Evolutionary conservation across 2,797 vertebrate genomes (phyloP), one percentile per base, ranked within the genome.

Genomic region (Amblyraja radiata): DNA sequence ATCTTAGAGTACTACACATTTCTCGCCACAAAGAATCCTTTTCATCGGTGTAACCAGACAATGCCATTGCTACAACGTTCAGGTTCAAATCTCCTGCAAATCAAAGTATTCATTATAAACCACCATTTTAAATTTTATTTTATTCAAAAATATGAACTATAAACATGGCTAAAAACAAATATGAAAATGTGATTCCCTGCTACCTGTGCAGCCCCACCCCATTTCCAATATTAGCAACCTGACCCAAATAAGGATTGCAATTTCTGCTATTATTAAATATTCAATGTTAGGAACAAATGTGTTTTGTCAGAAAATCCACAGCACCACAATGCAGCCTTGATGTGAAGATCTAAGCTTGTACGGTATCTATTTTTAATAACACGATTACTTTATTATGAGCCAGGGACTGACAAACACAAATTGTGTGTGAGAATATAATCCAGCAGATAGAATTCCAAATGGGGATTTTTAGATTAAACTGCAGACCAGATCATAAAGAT

Each of bases 21-120:
- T 99, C 99, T 95, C 98, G 97, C 99, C 99, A 99, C 93, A 99
- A 97, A 23, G 99, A 99, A 58, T 97, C 97, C 96, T 98, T 99
- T 95, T 99, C 99, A 36, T 99, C 98, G 0, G 99, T 99, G 95
- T 99, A 98, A 88, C 99, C 99, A 0, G 99, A 99, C 77, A 99
- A 95, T 93, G 99, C 99, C 99, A 99, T 99, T 94, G 98, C 99
- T 93, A 99, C 99, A 80, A 99, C 99, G 36, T 99, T 99, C 94
- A 99, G 97, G 96, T 99, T 99, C 95, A 99, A 96, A 95, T 99
- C 98, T 93, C 98, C 99, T 99, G 95, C 6, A 94, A 58, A 94
- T 81, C 46, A 94, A 88, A 25, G 77, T 73, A 58, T 65, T 63
- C n/a, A 78, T 81, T 36, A 65, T 79, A 77, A 93, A 58, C 4